Base-by-base conservation (phyloP, 2,888 invertebrate genomes). In the Protula sp. region DNA sequence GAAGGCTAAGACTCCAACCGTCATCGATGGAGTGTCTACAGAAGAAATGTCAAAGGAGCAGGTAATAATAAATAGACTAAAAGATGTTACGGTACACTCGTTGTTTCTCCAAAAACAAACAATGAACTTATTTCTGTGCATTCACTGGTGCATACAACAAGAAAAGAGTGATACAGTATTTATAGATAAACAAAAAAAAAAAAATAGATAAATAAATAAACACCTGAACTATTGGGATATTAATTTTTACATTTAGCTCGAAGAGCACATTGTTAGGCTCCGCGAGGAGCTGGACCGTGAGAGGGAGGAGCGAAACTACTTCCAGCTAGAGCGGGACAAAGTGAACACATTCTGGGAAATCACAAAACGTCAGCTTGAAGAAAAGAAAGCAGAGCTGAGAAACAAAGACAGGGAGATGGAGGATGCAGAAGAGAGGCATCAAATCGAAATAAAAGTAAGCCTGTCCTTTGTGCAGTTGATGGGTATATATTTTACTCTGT, bases 311-410 rank as follows among this genome's bases (percentile, higher is more conserved):
- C 84, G 97, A 58, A 95, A 95, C 81, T 95, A 90, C 79, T 95
- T 94, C 74, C 95, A 95, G 82, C 81, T 95, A 72, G 97, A 97
- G 83, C 85, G 95, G 69, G 95, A 95, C 79, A 94, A 94, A 62
- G 76, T 95, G 22, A 86, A 92, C 69, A 92, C 92, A 2, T 94
- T 94, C 79, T 97, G 95, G 95, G 94, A 95, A 82, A 93, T 95
- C 58, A 91, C 94, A 0, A 87, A 91, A 68, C 88, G 90, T 71
- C 92, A 95, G 76, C 82, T 94, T 48, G 92, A 94, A 74, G 91
- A 93, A 83, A 87, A 87, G 14, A 87, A 88, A 75, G 89, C 91
- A 3, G 81, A 82, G 61, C 72, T 83, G 1, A 85, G 89, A 71
- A 87, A 89, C 72, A 90, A 89, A 81, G 90, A 94, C 76, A 85